phyloP scores from a whole-genome alignment of 2,113 vertebrate species.

The Gracilinanus agilis region DNA sequence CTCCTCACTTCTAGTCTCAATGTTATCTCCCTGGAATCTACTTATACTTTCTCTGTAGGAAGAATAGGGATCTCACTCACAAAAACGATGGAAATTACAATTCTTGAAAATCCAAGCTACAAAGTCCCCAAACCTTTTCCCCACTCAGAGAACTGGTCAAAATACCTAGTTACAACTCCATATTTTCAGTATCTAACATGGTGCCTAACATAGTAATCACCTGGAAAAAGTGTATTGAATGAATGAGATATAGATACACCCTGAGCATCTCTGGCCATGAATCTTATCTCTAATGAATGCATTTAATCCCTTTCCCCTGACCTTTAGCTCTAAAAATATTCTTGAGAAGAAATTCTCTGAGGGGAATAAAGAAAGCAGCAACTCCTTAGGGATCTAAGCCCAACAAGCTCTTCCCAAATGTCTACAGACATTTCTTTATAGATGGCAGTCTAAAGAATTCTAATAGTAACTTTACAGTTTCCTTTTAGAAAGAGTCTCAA shows the following conservation, averaged over 20 bases:
- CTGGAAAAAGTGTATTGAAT: not conserved
- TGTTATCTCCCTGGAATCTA: not conserved
- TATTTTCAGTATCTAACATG: not conserved
- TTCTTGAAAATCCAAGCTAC: not conserved
- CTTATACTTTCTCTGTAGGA: not conserved
- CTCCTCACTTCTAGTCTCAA: not conserved
- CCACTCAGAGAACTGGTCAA: too few relatives aligned
- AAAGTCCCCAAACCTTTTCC: not conserved
- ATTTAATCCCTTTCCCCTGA: not conserved
- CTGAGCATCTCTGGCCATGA: rapidly evolving
- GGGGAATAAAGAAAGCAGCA: not conserved
- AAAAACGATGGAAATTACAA: not conserved
- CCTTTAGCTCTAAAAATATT: not conserved
- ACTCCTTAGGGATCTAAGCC: not conserved
- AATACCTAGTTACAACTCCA: not conserved
- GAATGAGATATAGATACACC: not conserved
- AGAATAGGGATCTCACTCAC: not conserved
- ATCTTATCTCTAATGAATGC: not conserved
- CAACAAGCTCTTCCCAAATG: not conserved
- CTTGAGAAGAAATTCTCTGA: not conserved
- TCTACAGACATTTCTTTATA: not conserved
- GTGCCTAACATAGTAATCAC: not conserved
- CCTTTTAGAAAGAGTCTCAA: not conserved
- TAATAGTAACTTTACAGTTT: not conserved
- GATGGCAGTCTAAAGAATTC: not conserved